Evolutionary conservation across 2,797 vertebrate genomes (phyloP), one percentile per base, ranked within the genome.

Genomic region (Myoxocephalus aenaeus): DNA sequence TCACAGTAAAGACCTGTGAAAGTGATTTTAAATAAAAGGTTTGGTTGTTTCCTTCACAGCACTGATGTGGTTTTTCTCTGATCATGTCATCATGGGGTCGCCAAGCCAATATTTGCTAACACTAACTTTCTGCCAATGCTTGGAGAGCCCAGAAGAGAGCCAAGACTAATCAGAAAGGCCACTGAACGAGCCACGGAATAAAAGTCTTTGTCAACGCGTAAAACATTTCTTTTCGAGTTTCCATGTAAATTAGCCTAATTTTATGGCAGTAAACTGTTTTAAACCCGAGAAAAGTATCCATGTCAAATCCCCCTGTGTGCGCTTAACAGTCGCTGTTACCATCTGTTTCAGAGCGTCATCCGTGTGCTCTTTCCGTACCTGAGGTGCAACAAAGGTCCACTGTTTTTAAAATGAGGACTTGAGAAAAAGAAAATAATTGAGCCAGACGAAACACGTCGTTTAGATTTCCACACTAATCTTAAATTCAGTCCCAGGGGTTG

Each of bases 271-370:
- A 68, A 81, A 81, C 71, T n/a, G 59, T 67, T 85, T 72, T 59
- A 18, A 69, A 63, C 66, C 38, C 64, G 66, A 75, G 59, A 77
- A 74, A 65, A 59, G 78, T 59, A 58, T 71, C 38, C 63, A 2
- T 74, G 64, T 69, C 29, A 56, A 77, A 75, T 65, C 72, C 73
- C 71, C 83, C 59, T 0, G 80, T 80, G 73, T 56, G 22, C 73
- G 54, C 34, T 70, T 29, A 65, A 27, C 77, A 65, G 50, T 54
- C 66, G 5, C 63, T 12, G 40, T 27, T 32, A 42, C 70, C 82
- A 83, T 88, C 88, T 86, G 88, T 78, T 65, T 65, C 72, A 32
- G n/a, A 38, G 54, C 73, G 25, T 22, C 51, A 50, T 27, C 18
- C 3, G 22, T 17, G 38, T 29, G 71, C 51, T 79, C 46, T 17